Conservation (phyloP, 2,888 invertebrate genomes). For the Punctoribates punctum region DNA sequence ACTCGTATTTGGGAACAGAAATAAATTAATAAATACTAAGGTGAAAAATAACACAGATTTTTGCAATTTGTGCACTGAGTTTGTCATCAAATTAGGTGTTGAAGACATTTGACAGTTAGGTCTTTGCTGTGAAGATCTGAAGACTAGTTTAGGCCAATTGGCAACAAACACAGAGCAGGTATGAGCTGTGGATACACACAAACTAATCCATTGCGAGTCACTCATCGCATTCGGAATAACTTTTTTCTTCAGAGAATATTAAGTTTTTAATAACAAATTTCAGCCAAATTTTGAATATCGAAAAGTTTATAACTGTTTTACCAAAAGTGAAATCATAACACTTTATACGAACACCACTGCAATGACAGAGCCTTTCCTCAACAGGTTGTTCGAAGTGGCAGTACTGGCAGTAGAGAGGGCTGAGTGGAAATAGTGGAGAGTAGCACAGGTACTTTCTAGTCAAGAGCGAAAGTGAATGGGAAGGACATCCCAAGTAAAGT, state of each 20-base stretch:
- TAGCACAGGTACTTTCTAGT: constrained; percentile 17
- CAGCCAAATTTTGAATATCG: background rate
- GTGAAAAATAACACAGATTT: constrained; percentile 26
- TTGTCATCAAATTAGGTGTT: background rate
- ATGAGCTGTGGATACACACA: background rate
- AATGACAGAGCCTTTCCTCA: constrained; percentile 12
- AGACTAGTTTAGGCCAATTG: constrained; percentile 37
- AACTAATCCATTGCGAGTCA: constrained; percentile 28
- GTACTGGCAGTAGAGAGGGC: background rate
- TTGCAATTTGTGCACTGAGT: background rate
- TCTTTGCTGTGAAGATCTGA: constrained; percentile 15
- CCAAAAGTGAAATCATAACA: constrained; percentile 28
- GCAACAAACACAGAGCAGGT: background rate
- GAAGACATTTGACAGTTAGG: background rate
- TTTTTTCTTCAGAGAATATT: background rate
- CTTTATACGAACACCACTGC: constrained; percentile 23
- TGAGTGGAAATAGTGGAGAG: background rate
- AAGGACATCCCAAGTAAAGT: constrained; percentile 4
- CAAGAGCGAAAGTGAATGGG: constrained; percentile 31
- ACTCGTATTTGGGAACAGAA: constrained; percentile 36
- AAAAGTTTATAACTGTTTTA: constrained; percentile 2
- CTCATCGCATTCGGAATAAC: background rate
- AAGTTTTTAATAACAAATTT: background rate
- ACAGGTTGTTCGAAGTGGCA: constrained; percentile 6
- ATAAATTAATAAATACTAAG: constrained; percentile 34